phyloP scores from a whole-genome alignment of 1,140 invertebrate genomes.

The Eumaeus atala region DNA sequence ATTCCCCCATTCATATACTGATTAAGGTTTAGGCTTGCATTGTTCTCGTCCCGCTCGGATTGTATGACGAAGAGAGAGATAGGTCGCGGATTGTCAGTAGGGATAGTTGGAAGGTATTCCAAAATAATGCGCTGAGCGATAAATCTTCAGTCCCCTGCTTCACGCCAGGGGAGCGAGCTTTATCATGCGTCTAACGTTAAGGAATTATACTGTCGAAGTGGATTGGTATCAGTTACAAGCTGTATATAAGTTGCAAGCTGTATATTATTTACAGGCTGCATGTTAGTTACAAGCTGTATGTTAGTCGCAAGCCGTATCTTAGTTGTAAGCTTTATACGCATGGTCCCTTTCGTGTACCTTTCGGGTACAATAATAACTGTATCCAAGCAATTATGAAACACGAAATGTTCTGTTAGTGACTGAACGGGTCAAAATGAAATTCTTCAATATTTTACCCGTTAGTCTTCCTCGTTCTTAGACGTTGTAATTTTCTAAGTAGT shows the following conservation, averaged over 20 bases:
- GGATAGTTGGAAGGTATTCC: slow-evolving; percentile 23
- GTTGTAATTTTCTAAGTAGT: too few species aligned
- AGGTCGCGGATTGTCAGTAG: slow-evolving; percentile 19
- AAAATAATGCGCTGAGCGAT: slow-evolving; percentile 27
- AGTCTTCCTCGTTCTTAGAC: too few species aligned
- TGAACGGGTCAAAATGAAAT: too few species aligned
- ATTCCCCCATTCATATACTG: slow-evolving; percentile 17
- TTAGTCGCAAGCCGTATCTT: too few species aligned
- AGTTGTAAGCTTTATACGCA: too few species aligned
- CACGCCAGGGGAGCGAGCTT: slow-evolving; percentile 3
- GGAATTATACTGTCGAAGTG: neutral
- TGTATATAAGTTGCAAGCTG: slow-evolving; percentile 1
- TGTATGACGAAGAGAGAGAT: slow-evolving; percentile 18
- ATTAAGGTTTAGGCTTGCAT: slow-evolving; percentile 19
- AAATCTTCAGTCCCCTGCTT: slow-evolving; percentile 38
- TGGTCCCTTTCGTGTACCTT: too few species aligned
- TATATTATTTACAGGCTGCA: neutral
- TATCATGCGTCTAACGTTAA: slow-evolving; percentile 8
- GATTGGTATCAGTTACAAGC: slow-evolving; percentile 1
- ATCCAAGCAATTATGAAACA: too few species aligned
- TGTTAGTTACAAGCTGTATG: too few species aligned
- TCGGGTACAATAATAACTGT: too few species aligned
- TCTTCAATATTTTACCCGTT: too few species aligned
- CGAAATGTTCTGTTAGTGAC: too few species aligned
- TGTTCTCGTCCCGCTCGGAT: slow-evolving; percentile 15